Conservation (phyloP, 2,113 vertebrate species). For the Phycodurus eques region DNA sequence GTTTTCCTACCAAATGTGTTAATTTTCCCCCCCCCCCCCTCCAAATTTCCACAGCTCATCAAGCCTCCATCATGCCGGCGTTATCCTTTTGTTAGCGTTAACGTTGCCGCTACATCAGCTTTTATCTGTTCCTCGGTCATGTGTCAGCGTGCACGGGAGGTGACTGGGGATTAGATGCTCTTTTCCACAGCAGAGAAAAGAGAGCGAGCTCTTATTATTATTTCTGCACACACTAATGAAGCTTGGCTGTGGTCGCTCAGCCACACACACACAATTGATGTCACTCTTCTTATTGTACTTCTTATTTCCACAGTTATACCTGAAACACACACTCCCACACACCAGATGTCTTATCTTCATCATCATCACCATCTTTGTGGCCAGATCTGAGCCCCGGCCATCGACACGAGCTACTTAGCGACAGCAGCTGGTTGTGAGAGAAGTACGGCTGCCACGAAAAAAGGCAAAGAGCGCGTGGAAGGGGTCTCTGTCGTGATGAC, state of each 20-base stretch:
- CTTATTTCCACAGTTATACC: slow-evolving; percentile 19
- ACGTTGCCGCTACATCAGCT: slow-evolving; percentile 55
- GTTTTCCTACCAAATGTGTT: slow-evolving; percentile 24
- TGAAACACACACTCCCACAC: slow-evolving; percentile 22
- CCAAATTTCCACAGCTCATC: slow-evolving; percentile 30
- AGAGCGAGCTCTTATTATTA: slow-evolving; percentile 51
- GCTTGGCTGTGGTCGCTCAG: slow-evolving; percentile 62
- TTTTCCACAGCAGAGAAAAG: slow-evolving; percentile 36
- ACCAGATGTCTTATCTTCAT: slow-evolving; percentile 67
- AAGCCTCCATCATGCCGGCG: slow-evolving; percentile 5
- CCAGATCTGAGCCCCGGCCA: slow-evolving; percentile 60
- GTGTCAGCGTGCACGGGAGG: slow-evolving; percentile 50
- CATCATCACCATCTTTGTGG: slow-evolving; percentile 53
- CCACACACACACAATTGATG: slow-evolving; percentile 52
- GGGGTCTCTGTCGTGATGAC: slow-evolving; percentile 41
- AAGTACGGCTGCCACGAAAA: slow-evolving; percentile 44
- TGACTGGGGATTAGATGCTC: slow-evolving; percentile 47
- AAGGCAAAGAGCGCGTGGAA: slow-evolving; percentile 35
- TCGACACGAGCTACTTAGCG: slow-evolving; percentile 68
- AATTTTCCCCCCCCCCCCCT: neutral
- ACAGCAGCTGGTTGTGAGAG: slow-evolving; percentile 58
- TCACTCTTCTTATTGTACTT: slow-evolving; percentile 40
- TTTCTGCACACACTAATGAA: slow-evolving; percentile 78
- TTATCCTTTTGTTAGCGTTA: slow-evolving; percentile 29
- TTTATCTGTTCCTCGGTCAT: slow-evolving; percentile 44